phyloP scores from a whole-genome alignment of 2,888 invertebrate genomes.

The Aporophyla lueneburgensis region DNA sequence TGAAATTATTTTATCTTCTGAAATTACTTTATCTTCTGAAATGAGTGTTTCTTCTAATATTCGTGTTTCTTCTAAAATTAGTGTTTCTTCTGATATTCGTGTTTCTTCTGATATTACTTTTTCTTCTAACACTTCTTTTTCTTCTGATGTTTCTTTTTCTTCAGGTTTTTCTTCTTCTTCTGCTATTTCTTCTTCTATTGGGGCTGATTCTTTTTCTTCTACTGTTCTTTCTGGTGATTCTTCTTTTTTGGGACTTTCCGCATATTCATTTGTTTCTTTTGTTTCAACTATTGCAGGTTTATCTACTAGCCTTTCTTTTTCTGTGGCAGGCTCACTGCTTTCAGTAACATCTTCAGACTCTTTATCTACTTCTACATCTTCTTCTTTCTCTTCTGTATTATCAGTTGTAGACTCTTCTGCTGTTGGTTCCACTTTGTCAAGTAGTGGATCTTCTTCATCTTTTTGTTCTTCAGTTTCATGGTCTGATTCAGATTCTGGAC shows the following conservation, averaged over 20 bases:
- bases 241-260: slow-evolving; percentile 5
- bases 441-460: slow-evolving; percentile 63
- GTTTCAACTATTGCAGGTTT: slow-evolving; percentile 29
- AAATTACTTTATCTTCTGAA: background rate
- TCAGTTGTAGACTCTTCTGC: slow-evolving; percentile 39
- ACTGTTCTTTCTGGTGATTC: background rate
- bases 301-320: slow-evolving; percentile 26
- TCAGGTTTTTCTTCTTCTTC: background rate
- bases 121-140: background rate
- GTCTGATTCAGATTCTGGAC: slow-evolving; percentile 87
- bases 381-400: slow-evolving; percentile 48
- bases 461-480: slow-evolving; percentile 78
- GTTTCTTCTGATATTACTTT: background rate
- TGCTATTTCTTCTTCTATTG: background rate
- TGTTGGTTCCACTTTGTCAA: slow-evolving; percentile 43
- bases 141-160: background rate
- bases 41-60: background rate
- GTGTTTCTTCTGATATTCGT: background rate
- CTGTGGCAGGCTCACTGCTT: slow-evolving; percentile 17
- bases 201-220: slow-evolving; percentile 18
- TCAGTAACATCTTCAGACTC: slow-evolving; percentile 38
- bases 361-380: slow-evolving; percentile 25
- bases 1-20: slow-evolving; percentile 11
- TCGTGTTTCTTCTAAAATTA: background rate
- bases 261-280: slow-evolving; percentile 27